Conservation (phyloP, 2,113 vertebrate species). For the Aspiorhynchus laticeps region DNA sequence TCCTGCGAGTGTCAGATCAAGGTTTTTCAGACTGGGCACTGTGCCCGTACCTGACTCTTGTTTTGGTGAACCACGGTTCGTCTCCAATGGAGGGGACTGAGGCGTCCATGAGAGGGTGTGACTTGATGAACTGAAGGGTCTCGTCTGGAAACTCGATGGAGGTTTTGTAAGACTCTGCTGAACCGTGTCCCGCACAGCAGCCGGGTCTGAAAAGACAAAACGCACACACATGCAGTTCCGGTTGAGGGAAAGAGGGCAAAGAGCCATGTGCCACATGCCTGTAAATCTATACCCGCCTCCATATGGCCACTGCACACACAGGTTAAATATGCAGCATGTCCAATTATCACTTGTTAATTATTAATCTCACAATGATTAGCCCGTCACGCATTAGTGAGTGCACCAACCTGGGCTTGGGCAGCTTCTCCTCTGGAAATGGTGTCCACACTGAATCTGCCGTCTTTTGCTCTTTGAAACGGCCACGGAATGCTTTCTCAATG, state of each 20-base stretch:
- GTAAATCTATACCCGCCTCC: conserved; percentile 61
- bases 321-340: conserved; percentile 71
- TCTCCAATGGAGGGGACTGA: conserved; percentile 89
- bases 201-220: conserved; percentile 84
- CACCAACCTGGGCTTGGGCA: conserved; percentile 91
- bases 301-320: conserved; percentile 35
- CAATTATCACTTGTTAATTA: conserved; percentile 74
- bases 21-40: neutral
- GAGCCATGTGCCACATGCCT: conserved; percentile 58
- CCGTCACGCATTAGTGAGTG: neutral
- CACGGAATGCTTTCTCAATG: conserved; percentile 93
- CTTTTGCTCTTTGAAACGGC: conserved; percentile 97
- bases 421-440: conserved; percentile 92
- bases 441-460: conserved; percentile 97
- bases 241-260: conserved; percentile 69
- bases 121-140: conserved; percentile 96
- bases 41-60: conserved; percentile 87
- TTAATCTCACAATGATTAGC: conserved; percentile 60
- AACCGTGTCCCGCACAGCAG: conserved; percentile 90
- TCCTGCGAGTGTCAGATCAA: neutral
- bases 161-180: conserved; percentile 88
- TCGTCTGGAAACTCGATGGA: conserved; percentile 97
- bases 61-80: conserved; percentile 98
- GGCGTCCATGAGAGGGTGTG: conserved; percentile 95
- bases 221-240: conserved; percentile 42